Base-by-base conservation (phyloP, 2,797 vertebrate genomes). In the Borostomias antarcticus region DNA sequence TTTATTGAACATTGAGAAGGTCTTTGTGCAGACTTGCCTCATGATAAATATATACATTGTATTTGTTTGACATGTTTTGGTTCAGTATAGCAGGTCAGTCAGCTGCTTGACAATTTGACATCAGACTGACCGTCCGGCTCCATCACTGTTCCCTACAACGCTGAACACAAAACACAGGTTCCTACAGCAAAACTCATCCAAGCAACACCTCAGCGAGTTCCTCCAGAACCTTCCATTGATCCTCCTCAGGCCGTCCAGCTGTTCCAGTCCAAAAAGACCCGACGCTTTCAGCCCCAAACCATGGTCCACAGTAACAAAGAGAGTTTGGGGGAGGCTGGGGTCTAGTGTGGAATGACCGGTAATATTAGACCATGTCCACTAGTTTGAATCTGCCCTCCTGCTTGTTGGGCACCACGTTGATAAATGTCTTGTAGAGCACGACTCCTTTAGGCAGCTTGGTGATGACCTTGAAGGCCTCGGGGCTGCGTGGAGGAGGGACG, bases 361-460 rank as follows among this genome's bases (percentile, higher is more conserved):
- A 3, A 47, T 23, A 25, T 96, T 81, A 99, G 45, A 97, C 89
- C 93, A 97, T 91, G 60, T 85, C 92, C 68, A 96, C 91, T 32
- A 99, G 88, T 84, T 86, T 94, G 86, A 98, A 99, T 70, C 76
- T 91, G 26, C 93, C 94, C 64, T 95, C 92, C 72, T 95, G 94
- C 43, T 89, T 88, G 51, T 86, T 74, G 10, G 97, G 96, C 67
- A 96, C 21, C 10, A 98, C 83, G 0, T 70, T 98, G 79, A 99
- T 91, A 48, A 98, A 99, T 43, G 97, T 96, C 88, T 98, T 99
- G 75, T 98, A 98, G 48, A 99, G 93, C 51, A 98, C 5, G 0
- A 94, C 84, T 26, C 96, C 95, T 74, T 70, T 91, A 0, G 96
- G 95, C 29, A 99, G 91, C 13, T 69, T 92, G 66, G 88, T 84